These are phyloP conservation scores for Teleogryllus occipitalis DNA, from an alignment of 1,140 invertebrate genomes.

Conservation along the genomic window DNA sequence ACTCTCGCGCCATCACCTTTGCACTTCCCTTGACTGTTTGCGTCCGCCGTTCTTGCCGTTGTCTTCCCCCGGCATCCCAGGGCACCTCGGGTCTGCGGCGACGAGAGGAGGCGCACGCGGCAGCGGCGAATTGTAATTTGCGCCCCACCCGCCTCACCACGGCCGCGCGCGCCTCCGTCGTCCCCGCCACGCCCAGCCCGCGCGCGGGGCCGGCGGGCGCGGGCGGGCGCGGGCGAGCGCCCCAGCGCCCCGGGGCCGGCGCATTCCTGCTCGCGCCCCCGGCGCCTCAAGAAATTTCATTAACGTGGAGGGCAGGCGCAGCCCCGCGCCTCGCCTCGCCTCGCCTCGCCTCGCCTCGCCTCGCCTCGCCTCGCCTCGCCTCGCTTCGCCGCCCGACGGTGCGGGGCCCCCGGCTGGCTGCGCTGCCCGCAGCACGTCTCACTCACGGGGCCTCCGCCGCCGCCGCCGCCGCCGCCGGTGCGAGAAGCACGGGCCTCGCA, in stretches of 20 bases:
- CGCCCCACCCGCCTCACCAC: too few species aligned
- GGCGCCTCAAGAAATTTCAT: conserved; percentile 19
- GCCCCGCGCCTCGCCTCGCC: background rate
- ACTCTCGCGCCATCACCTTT: too few species aligned
- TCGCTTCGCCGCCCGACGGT: background rate
- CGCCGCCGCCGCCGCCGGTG: too few species aligned
- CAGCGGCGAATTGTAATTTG: too few species aligned
- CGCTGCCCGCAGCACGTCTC: background rate
- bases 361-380: background rate
- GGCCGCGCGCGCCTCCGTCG: too few species aligned
- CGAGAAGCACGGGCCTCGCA: background rate
- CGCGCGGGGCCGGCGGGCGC: background rate
- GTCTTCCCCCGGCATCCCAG: too few species aligned
- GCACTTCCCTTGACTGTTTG: too few species aligned
- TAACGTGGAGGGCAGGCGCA: background rate
- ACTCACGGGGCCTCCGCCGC: background rate
- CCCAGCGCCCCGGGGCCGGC: too few species aligned
- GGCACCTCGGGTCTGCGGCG: too few species aligned
- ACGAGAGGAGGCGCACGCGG: too few species aligned
- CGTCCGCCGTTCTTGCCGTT: too few species aligned
- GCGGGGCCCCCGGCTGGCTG: too few species aligned
- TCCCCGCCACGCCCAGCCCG: background rate
- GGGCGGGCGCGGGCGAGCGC: background rate
- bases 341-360: background rate
- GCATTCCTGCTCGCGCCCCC: conserved; percentile 6